These are phyloP conservation scores for Brachypteracias leptosomus DNA, from an alignment of 2,113 vertebrate genomes.

Conservation along the genomic window DNA sequence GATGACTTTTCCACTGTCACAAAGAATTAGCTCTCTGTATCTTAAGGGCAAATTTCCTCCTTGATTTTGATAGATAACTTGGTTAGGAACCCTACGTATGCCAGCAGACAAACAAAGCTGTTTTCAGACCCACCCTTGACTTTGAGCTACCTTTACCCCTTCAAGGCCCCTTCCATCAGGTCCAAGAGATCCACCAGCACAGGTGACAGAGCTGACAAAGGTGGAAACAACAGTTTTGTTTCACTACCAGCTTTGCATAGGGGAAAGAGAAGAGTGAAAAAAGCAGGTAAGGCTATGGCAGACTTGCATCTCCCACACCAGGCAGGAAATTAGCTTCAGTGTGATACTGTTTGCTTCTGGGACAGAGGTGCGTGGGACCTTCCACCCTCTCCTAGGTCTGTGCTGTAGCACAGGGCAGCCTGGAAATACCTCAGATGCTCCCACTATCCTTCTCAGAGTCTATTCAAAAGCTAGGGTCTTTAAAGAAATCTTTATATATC, in stretches of 20 bases:
- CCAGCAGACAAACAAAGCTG: neutral
- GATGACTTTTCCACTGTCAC: neutral
- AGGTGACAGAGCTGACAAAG: neutral
- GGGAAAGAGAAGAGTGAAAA: neutral
- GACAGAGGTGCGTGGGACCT: accelerated
- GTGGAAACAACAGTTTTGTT: neutral
- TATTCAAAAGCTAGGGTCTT: neutral
- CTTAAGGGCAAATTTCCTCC: neutral
- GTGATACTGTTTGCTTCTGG: neutral
- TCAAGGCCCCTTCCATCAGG: neutral
- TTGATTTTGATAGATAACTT: neutral
- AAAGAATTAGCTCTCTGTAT: neutral
- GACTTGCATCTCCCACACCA: neutral
- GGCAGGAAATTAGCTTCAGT: neutral
- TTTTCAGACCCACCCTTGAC: neutral
- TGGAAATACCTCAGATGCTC: neutral
- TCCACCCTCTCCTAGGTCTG: accelerated
- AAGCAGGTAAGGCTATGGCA: neutral
- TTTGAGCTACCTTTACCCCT: accelerated
- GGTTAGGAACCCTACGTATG: neutral
- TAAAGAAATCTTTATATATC: neutral
- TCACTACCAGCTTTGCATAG: neutral
- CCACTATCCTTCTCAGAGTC: neutral
- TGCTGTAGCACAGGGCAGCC: neutral
- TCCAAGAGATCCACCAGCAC: neutral